Base-by-base conservation (phyloP, 2,797 vertebrate genomes). In the Balearica regulorum region DNA sequence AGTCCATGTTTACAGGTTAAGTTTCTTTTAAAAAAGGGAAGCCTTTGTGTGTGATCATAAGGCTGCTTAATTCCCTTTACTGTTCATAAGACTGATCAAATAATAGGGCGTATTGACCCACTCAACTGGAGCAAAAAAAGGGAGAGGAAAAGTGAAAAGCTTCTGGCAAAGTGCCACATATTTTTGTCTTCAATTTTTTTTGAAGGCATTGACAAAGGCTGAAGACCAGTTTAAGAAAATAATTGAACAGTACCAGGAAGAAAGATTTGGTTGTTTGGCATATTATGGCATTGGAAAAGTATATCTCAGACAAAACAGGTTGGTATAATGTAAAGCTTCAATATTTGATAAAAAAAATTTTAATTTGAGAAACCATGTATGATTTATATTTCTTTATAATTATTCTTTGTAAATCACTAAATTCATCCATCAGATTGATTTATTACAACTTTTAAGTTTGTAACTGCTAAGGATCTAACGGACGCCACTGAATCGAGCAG, bases 251-350 rank as follows among this genome's bases (percentile, higher is more conserved):
- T 98, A 98, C 72, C 98, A 96, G 33, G 98, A 98, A 53, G 98
- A 98, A 94, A 98, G 98, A 9, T 99, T 99, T 95, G 98, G 98
- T 93, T 99, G 98, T 91, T 96, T 99, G 96, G 98, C 99, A 57
- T 98, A 98, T 85, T 99, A 98, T 86, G 99, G 99, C 65, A 96
- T 98, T 61, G 99, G 99, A 41, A 98, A 97, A 91, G 98, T 99
- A 7, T 98, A 98, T 88, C 97, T 99, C 41, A 99, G 97, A 83
- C 99, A 99, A 90, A 99, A 99, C 98, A 98, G 99, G 99, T 98
- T 75, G 90, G 98, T 98, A 10, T 90, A 70, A 44, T 28, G 39
- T 10, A n/a, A 58, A 81, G 31, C 16, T 41, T 31, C 15, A 4
- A 6, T 35, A 28, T 86, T 85, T 10, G 26, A 7, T 62, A 14